Evolutionary conservation across 2,797 vertebrate species (phyloP), one percentile per base, ranked within the genome.

Genomic region (Telmatherina bonti): DNA sequence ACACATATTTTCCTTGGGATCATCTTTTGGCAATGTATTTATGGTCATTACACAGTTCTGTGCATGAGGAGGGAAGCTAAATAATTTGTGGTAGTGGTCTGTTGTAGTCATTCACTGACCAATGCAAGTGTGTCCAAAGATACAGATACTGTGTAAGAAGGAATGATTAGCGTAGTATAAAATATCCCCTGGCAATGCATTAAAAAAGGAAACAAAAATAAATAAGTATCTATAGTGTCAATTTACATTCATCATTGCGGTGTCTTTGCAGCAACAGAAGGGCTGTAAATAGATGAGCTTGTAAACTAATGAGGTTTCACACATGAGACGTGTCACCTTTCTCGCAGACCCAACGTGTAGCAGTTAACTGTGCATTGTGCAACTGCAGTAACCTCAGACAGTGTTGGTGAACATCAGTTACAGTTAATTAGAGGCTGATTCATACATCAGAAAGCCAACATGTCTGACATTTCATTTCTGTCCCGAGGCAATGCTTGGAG

Each of bases 391-490:
- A 74, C 55, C 67, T 57, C 65, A 13, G 8, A 10, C 35, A 43
- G 59, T 64, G 62, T 65, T 47, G 49, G 31, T 59, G 45, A 78
- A 71, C 54, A 20, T 7, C 63, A 31, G 60, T 38, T 41, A 16
- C 73, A 68, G 67, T 55, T 68, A 64, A 75, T 27, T 57, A 71
- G 36, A 74, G 49, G 35, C 70, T 66, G 66, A 22, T 38, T 26
- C 69, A 62, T 5, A 60, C 29, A 43, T 26, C 64, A 36, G 43
- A 62, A 59, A 79, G 62, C 47, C 55, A 59, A 49, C 43, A 43
- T 20, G 53, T 67, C 41, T 72, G 62, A 68, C 58, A 64, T 31
- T 75, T 62, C 52, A 72, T 62, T 70, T 36, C 24, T 62, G 35
- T 10, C 43, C 29, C 16, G 26, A 26, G 16, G 24, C 38, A 45